Base-by-base conservation (phyloP, 2,888 invertebrate genomes). In the Polia nebulosa region DNA sequence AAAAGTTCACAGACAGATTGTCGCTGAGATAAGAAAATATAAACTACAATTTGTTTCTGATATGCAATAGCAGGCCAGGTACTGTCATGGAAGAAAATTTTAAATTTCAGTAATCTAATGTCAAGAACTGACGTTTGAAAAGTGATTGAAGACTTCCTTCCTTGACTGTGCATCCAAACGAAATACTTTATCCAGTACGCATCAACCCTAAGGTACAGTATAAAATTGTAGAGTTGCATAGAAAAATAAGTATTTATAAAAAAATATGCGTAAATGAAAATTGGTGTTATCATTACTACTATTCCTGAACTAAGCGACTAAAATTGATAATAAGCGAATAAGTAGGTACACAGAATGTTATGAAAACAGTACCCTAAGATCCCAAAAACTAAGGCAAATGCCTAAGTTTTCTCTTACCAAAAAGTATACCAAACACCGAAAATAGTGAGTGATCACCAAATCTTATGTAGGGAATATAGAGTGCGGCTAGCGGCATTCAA, bases 191-290 rank as follows among this genome's bases (percentile, higher is more conserved):
- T 36, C 20, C 68, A 41, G 39, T 52, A 47, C 45, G 57, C 76
- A 57, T 41, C 57, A 34, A 63, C 51, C 47, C 20, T 61, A 55
- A 57, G 39, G 55, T 51, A 77, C 51, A 70, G 67, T 83, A 85
- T 69, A 83, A 81, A 81, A 76, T 76, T 83, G 83, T 85, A 83
- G 59, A 85, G 29, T 68, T 53, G 72, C 64, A 68, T 85, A 84
- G 79, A 79, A 85, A 84, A 85, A 82, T 84, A 84, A 82, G 49
- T 73, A 67, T 77, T 63, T 75, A 60, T 82, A 65, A 80, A 65
- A 80, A 78, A 78, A 71, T 80, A 75, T 70, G 72, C 65, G 25
- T 72, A 76, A 82, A 82, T 78, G 60, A 82, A 59, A 3, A 61
- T 68, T 39, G 15, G 36, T 51, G 62, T 67, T 41, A 55, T 49